Evolutionary conservation across 2,797 vertebrate species (phyloP).

Genomic region (Gadopsis marmoratus): DNA sequence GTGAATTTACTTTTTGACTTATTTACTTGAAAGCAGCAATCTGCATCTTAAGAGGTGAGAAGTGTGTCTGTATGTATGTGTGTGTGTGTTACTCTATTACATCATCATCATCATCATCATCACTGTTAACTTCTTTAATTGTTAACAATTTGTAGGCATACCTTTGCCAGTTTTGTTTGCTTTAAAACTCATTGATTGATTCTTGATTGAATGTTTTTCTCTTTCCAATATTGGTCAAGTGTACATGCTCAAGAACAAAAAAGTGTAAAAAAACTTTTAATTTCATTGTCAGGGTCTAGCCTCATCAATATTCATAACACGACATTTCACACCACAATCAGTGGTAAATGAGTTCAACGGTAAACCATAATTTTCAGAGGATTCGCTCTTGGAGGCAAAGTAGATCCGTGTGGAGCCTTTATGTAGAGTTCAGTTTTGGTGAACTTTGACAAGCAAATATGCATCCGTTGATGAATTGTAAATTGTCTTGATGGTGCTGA

Average conservation of each 20-base stretch:
- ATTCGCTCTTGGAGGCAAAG: background rate
- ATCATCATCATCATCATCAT: background rate
- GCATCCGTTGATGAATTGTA: background rate
- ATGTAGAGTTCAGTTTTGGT: background rate
- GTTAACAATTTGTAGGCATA: background rate
- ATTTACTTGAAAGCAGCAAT: constrained; percentile 65
- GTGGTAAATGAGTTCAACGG: background rate
- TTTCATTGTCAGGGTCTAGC: background rate
- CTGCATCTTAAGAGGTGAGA: constrained; percentile 45
- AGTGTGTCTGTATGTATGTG: constrained; percentile 17
- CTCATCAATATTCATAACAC: background rate
- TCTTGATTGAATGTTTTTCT: background rate
- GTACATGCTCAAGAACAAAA: background rate
- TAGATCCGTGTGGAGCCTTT: background rate
- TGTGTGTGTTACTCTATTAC: constrained; percentile 20
- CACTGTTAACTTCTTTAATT: background rate
- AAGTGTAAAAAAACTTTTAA: background rate
- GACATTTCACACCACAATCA: background rate
- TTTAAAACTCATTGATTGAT: background rate
- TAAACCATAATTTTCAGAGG: background rate
- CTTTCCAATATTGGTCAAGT: background rate
- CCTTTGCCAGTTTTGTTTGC: background rate
- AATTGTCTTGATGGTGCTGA: background rate
- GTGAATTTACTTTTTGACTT: constrained; percentile 55
- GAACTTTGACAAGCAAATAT: background rate